Conservation (phyloP, 1,140 invertebrate species). For the Pomacea maculata region DNA sequence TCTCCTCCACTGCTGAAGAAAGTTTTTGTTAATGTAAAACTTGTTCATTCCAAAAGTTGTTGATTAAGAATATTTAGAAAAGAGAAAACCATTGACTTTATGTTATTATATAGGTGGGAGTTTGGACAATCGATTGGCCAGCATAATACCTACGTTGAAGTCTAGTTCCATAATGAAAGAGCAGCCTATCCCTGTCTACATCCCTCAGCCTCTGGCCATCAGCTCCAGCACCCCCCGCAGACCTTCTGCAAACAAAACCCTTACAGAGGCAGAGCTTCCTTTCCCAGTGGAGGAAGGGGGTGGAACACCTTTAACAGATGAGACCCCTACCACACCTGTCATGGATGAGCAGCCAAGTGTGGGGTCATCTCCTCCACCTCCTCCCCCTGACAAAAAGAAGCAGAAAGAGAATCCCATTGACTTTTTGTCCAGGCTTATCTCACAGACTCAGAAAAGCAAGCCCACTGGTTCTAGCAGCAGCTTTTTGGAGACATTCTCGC, state of each 20-base stretch:
- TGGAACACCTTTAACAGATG: constrained; percentile 55
- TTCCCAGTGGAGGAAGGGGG: constrained; percentile 42
- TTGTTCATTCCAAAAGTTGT: too few relatives aligned
- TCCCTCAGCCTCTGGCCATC: constrained; percentile 24
- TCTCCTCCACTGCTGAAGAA: too few relatives aligned
- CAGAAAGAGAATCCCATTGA: constrained; percentile 55
- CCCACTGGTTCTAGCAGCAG: constrained; percentile 32
- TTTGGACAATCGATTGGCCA: constrained; percentile 29
- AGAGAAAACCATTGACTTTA: too few relatives aligned
- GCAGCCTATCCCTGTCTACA: constrained; percentile 33
- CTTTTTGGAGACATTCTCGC: constrained; percentile 52
- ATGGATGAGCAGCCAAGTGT: constrained; percentile 43
- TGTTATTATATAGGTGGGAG: constrained; percentile 14
- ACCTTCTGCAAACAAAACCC: constrained; percentile 18
- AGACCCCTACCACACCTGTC: constrained; percentile 42
- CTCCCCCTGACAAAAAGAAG: constrained; percentile 22
- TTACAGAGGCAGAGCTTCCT: constrained; percentile 18
- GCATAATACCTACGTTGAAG: constrained; percentile 16
- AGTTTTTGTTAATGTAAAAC: too few relatives aligned
- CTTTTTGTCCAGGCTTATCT: constrained; percentile 58
- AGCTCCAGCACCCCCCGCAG: constrained; percentile 21
- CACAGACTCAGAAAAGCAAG: constrained; percentile 48
- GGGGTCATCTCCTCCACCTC: constrained; percentile 4
- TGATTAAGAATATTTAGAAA: too few relatives aligned
- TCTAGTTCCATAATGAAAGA: constrained; percentile 21